Conservation (phyloP, 2,888 invertebrate species). For the Athripsodes cinereus region DNA sequence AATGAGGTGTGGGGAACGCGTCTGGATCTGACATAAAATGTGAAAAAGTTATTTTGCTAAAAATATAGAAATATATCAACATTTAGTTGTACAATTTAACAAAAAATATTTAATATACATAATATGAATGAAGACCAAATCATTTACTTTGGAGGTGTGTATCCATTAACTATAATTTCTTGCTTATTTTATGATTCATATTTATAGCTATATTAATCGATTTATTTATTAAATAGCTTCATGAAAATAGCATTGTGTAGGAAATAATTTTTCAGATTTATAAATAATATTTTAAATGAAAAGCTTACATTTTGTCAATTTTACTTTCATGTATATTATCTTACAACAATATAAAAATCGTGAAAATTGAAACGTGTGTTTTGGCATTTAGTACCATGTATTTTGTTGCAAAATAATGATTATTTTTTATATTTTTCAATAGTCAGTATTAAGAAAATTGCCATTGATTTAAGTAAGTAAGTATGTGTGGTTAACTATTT, state of each 20-base stretch:
- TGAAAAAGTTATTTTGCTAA: not conserved
- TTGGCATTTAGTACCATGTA: too few species aligned
- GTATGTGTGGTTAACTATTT: too few species aligned
- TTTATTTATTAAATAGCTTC: not conserved
- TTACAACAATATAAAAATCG: too few species aligned
- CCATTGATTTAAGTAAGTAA: too few species aligned
- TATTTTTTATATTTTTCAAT: too few species aligned
- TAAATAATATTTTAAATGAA: too few species aligned
- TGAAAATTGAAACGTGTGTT: too few species aligned
- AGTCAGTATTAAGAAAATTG: too few species aligned
- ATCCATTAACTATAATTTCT: constrained; percentile 25
- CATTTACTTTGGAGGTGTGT: constrained; percentile 76
- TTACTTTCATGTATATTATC: too few species aligned
- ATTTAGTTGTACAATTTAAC: constrained; percentile 15
- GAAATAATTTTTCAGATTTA: too few species aligned
- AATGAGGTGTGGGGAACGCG: not conserved
- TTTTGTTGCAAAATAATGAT: too few species aligned
- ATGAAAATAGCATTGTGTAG: not conserved
- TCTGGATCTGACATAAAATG: not conserved
- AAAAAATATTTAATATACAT: constrained; percentile 28
- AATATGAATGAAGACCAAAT: constrained; percentile 90
- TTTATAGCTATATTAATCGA: not conserved
- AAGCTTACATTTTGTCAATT: too few species aligned
- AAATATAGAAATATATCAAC: constrained; percentile 1
- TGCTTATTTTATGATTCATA: not conserved